Evolutionary conservation across 1,140 invertebrate species (phyloP), one percentile per base, ranked within the genome.

Genomic region (Epicauta chinensis): DNA sequence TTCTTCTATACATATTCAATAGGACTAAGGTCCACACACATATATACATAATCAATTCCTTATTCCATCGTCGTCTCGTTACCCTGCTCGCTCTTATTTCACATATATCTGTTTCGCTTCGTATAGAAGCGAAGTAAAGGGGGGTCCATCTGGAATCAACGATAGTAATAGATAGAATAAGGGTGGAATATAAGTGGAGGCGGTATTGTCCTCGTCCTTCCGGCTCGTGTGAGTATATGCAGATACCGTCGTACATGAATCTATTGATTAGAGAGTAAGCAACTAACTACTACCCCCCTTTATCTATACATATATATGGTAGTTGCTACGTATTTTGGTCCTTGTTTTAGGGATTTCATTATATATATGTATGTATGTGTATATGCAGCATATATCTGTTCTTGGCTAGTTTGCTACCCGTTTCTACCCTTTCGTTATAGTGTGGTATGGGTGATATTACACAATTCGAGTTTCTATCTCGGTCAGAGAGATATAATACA

Each of bases 21-120:
- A 56, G 54, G 54, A 56, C 50, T 56, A 52, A 56, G 54, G 54
- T 52, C 55, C 35, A 44, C 53, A 56, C 58, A 60, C 60, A n/a
- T n/a, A n/a, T n/a, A n/a, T n/a, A n/a, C n/a, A n/a, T n/a, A 64
- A 62, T 64, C 62, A 64, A 64, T 62, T 62, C 56, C 63, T 64
- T 63, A 63, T 63, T 60, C 61, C 61, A 57, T 55, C 56, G 54
- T 44, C 40, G 51, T 50, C 41, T 45, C 51, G 39, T 42, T 16
- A 35, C 45, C 57, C 60, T 55, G 59, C 55, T 48, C 48, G 58
- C 23, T 23, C 23, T 23, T 23, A 23, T 23, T 23, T 23, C 23
- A 23, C 23, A 23, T 23, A 32, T 34, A 39, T 44, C 36, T 38
- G 16, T 17, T 14, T 15, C 35, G 38, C 29, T 35, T 16, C 51